Evolutionary conservation across 2,113 vertebrate species (phyloP), one percentile per base, ranked within the genome.

Genomic region (Ardeotis arabs): DNA sequence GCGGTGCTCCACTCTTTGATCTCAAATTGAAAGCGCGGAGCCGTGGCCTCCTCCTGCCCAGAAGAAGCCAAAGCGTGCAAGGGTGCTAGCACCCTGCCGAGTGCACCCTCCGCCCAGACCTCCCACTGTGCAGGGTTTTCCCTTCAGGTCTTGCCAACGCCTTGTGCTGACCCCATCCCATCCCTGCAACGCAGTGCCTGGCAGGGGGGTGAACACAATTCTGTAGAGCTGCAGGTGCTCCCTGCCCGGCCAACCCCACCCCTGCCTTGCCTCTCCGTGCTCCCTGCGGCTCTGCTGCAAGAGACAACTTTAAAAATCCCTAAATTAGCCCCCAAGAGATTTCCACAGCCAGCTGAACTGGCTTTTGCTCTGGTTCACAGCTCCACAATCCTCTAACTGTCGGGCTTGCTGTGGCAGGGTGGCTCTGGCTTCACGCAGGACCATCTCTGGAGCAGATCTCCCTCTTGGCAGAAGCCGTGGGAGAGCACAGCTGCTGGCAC

Each of bases 341-440:
- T 84, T 79, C 73, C 4, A 2, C 33, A 49, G 55, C 50, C n/a
- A 49, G 53, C 53, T 76, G 80, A 91, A 77, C 74, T 87, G 81
- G 45, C 89, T 94, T 93, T 90, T 95, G 86, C 94, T 58, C 73
- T 78, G 45, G 80, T 94, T 95, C 85, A 90, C 72, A 96, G 79
- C 86, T 84, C 56, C 53, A 3, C 14, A 31, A 69, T 67, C 49
- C 19, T 79, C 66, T 84, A 79, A 47, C 33, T 89, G 45, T 62
- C 49, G 81, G 69, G 66, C 67, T 74, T 93, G 60, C 78, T 47
- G 55, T 44, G 73, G 37, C 45, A 37, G n/a, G 47, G 50, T 70
- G 39, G 52, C 52, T 73, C 74, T 70, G 39, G 45, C 80, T 94
- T 94, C 45, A n/a, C 0, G 0, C 29, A 59, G 72, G 39, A 29